Evolutionary conservation across 2,888 invertebrate species (phyloP).

Genomic region (Eristalis pertinax): DNA sequence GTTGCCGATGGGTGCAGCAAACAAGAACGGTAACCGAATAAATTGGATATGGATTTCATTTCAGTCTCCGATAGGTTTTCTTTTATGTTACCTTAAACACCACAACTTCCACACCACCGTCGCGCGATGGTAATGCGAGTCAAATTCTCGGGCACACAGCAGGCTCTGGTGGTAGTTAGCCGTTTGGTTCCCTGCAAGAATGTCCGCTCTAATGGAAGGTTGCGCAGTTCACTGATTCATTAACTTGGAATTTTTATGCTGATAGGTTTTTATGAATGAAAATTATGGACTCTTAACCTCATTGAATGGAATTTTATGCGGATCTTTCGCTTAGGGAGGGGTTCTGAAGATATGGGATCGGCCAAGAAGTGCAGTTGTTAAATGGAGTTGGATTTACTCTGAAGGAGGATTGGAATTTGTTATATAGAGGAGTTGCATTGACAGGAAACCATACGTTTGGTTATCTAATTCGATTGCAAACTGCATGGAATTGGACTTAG

Average conservation of each 20-base stretch:
- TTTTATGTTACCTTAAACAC: neutral
- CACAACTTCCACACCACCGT: neutral
- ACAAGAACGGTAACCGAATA: slow-evolving; percentile 32
- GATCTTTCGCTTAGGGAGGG: neutral
- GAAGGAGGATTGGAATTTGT: no score
- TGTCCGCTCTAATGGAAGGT: neutral
- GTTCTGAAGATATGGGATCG: neutral
- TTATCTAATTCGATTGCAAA: no score
- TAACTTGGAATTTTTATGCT: neutral
- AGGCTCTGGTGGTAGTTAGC: neutral
- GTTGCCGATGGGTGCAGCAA: slow-evolving; percentile 10
- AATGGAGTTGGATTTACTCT: no score
- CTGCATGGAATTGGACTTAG: no score
- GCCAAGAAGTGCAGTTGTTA: no score
- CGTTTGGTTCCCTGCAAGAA: neutral
- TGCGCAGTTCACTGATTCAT: neutral
- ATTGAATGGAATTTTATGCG: neutral
- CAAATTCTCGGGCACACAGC: neutral
- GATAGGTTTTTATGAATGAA: slow-evolving; percentile 13
- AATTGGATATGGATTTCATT: slow-evolving; percentile 16
- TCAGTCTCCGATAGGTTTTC: neutral
- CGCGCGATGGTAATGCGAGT: neutral
- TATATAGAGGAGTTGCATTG: no score
- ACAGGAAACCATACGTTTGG: no score
- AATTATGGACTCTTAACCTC: neutral